Evolutionary conservation across 2,888 invertebrate genomes (phyloP).

Genomic region (Entomobrya multifasciata): DNA sequence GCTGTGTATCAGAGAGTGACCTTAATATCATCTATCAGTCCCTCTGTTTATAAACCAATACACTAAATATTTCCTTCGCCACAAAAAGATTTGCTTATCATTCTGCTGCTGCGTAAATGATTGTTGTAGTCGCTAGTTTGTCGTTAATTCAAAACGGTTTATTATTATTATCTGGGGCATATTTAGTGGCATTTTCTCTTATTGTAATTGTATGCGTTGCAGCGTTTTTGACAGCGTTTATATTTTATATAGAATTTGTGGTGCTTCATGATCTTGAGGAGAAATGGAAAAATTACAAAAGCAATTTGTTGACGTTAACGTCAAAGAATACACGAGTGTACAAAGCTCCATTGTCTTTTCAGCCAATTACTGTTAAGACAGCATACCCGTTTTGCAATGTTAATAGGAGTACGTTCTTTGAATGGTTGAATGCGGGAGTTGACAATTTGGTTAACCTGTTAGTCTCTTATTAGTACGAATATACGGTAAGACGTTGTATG

Average conservation of each 20-base stretch:
- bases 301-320: neutral
- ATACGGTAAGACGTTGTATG: too few species aligned
- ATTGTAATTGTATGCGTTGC: neutral
- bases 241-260: neutral
- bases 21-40: neutral
- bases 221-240: neutral
- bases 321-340: neutral
- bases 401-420: neutral
- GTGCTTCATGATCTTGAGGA: neutral
- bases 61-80: neutral
- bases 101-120: neutral
- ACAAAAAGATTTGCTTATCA: neutral
- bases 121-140: neutral
- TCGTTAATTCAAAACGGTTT: neutral
- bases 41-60: neutral
- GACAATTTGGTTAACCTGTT: neutral
- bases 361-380: neutral
- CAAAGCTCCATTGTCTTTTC: neutral
- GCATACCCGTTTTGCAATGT: conserved; percentile 18
- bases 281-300: neutral
- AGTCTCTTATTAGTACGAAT: too few species aligned
- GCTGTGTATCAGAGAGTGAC: neutral
- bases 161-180: neutral
- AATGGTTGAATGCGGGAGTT: neutral
- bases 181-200: neutral